These are phyloP conservation scores for Hippotragus niger DNA, from an alignment of 2,113 vertebrate species.

Conservation along the genomic window DNA sequence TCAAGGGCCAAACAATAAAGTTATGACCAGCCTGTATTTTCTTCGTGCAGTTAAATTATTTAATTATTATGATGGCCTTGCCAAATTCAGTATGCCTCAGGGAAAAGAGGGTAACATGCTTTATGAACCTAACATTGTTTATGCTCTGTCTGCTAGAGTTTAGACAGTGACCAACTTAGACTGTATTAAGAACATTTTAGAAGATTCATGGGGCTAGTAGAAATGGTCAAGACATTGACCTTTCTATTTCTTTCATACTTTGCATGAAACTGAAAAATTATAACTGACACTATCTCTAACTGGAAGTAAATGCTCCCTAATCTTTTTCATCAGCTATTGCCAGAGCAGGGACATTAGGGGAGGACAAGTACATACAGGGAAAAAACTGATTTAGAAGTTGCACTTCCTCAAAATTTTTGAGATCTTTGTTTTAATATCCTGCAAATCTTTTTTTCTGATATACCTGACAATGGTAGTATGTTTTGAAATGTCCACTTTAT, in stretches of 20 bases:
- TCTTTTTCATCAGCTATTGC: neutral
- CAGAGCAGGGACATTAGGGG: neutral
- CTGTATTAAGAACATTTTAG: neutral
- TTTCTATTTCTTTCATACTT: neutral
- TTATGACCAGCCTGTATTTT: neutral
- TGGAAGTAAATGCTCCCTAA: neutral
- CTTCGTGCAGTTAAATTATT: neutral
- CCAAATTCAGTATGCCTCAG: neutral
- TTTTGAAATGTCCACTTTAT: neutral
- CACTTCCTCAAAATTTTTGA: neutral
- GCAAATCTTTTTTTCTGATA: neutral
- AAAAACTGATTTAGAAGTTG: neutral
- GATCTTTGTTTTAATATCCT: neutral
- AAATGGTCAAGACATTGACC: neutral
- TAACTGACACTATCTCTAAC: neutral
- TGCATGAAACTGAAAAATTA: neutral
- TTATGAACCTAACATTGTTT: neutral
- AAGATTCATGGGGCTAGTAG: neutral
- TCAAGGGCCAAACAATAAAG: neutral
- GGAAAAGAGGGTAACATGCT: neutral
- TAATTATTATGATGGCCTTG: neutral
- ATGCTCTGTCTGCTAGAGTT: neutral
- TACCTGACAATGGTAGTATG: neutral
- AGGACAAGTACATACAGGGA: neutral
- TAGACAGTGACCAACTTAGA: neutral